These are phyloP conservation scores for Eudasyphora cyanicolor DNA, from an alignment of 2,888 invertebrate species.

Conservation along the genomic window DNA sequence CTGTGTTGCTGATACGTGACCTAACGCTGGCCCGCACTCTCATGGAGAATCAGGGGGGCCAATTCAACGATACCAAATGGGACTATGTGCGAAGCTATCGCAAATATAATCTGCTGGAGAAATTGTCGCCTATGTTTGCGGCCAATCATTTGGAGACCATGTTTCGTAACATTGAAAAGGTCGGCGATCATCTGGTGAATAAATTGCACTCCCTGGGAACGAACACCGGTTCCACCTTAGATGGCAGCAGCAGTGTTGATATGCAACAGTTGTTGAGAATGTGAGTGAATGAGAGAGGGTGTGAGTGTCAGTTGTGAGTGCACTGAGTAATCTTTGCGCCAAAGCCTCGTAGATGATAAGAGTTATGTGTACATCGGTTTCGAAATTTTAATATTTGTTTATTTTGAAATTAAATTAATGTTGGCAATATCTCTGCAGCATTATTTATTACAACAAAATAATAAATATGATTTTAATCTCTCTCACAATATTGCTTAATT, in stretches of 20 bases:
- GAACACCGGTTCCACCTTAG: neutral
- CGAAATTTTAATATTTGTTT: neutral
- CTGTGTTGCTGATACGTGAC: conserved; percentile 84
- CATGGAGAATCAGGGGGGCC: conserved; percentile 83
- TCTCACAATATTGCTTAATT: conserved; percentile 33
- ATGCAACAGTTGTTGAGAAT: conserved; percentile 71
- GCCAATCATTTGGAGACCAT: conserved; percentile 84
- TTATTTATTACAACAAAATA: no score
- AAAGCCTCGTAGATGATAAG: no score
- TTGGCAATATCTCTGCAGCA: no score
- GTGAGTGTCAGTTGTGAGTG: no score
- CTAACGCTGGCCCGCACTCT: conserved; percentile 84
- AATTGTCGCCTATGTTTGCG: conserved; percentile 85
- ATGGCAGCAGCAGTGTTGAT: conserved; percentile 66
- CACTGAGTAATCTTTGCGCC: no score
- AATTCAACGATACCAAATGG: conserved; percentile 84
- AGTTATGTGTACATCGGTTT: no score
- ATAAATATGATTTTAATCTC: no score
- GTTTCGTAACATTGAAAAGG: conserved; percentile 83
- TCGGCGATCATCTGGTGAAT: conserved; percentile 81
- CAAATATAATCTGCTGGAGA: conserved; percentile 84
- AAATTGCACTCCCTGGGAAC: conserved; percentile 74
- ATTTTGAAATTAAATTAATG: neutral
- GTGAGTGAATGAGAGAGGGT: conserved; percentile 66
- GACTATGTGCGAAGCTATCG: conserved; percentile 81